Base-by-base conservation (phyloP, 2,797 vertebrate genomes). In the Sebastes miniatus region DNA sequence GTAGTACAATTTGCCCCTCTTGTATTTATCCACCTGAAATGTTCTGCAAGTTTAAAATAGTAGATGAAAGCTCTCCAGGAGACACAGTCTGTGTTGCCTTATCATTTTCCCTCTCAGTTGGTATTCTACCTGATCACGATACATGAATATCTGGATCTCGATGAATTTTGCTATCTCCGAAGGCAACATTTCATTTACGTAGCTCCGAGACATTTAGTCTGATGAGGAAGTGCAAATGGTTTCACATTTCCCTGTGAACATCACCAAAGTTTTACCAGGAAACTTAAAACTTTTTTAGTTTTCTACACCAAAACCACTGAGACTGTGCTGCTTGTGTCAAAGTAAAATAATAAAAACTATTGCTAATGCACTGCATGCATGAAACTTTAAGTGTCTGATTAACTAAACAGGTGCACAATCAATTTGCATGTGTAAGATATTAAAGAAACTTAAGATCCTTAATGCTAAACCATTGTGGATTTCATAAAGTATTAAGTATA, bases 61-160 rank as follows among this genome's bases (percentile, higher is more conserved):
- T 34, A 75, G 77, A 86, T 88, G 79, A 88, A 88, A 84, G 88
- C 76, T 73, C 84, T 90, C 36, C 65, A 31, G 56, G 32, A 85
- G 83, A 89, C 80, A 74, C 70, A 73, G 76, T 79, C 75, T 82
- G 79, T 79, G 74, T 85, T 76, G 72, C 72, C 83, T 73, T 77
- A 69, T 88, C 36, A 72, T 72, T 87, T 89, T 64, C 73, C 64
- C 43, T 62, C 79, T 76, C 72, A 14, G 73, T 16, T 76, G 69
- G 72, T 85, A 69, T 74, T 72, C 73, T 77, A 68, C 65, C 64
- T 71, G 69, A 87, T 86, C 77, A 70, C 84, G 67, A 77, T 77
- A 25, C 71, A 83, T 85, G 73, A 83, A 80, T 83, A 77, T 88
- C 52, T 76, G 77, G 24, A 83, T 83, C 54, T 43, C 14, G 39